Evolutionary conservation across 1,140 invertebrate genomes (phyloP), one percentile per base, ranked within the genome.

Genomic region (Steinernema khuongi): DNA sequence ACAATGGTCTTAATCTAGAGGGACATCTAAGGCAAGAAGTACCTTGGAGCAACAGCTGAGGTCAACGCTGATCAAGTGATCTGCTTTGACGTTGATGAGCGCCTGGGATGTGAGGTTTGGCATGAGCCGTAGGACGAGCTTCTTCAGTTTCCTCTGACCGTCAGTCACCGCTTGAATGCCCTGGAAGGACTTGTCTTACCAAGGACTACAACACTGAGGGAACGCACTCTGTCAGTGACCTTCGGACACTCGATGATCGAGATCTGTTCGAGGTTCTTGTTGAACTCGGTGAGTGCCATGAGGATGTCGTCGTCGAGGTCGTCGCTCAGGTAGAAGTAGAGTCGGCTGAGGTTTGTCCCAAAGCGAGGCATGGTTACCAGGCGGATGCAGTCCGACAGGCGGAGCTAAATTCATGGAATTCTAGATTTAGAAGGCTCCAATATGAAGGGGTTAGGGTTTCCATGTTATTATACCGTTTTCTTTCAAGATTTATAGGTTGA

Each of bases 291-390:
- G 19, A 83, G 44, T 44, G 71, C 43, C n/a, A 31, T 33, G 30
- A 83, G 68, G 22, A 81, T 73, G 0, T 79, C 73, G 67, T 83
- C 82, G 29, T 71, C 82, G 0, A 83, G 68, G 22, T 85, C 79
- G 32, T 85, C 82, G 68, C 80, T 83, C 18, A 83, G 71, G 32
- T 84, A 83, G 43, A 83, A 85, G 67, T 76, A 71, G 0, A 83
- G 68, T 18, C 70, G 60, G 18, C 68, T 75, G 31, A 83, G 67
- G 66, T 79, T 81, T 11, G 31, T 67, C 29, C 69, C 68, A 68
- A 81, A 81, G 28, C 68, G 32, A 17, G 70, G 70, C 19, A 73
- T 70, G 29, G 75, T 67, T 28, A 81, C 70, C 14, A 81, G 44
- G 22, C 33, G 26, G 0, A 41, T 33, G 70, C 69, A 81, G 43